phyloP scores from a whole-genome alignment of 2,888 invertebrate species.

The Osmoderma eremita region DNA sequence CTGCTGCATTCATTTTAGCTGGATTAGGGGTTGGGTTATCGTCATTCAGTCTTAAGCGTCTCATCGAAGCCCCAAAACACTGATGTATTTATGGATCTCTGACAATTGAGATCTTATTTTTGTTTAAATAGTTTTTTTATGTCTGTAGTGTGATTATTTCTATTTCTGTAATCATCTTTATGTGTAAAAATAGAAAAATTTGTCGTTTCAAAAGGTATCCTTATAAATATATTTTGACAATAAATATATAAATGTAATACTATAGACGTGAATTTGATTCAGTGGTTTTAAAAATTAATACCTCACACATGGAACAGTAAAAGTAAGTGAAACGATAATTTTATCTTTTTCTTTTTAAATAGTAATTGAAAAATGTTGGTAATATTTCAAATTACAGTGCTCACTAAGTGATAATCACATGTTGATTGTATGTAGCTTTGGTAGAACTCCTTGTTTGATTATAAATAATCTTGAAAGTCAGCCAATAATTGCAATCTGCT shows the following conservation, averaged over 20 bases:
- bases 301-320: no score
- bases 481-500: not conserved
- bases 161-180: conserved; percentile 37
- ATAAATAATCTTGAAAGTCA: conserved; percentile 8
- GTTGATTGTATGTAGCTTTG: no score
- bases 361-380: no score
- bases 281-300: no score
- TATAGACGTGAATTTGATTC: not conserved
- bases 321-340: not conserved
- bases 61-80: conserved; percentile 49
- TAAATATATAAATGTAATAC: conserved; percentile 41
- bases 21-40: conserved; percentile 60
- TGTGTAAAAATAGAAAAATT: conserved; percentile 48
- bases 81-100: conserved; percentile 40
- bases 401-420: no score
- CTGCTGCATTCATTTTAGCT: conserved; percentile 60
- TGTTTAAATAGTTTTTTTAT: conserved; percentile 27
- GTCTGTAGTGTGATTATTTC: conserved; percentile 11
- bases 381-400: no score
- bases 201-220: conserved; percentile 56
- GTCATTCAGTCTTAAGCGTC: conserved; percentile 60
- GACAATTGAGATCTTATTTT: conserved; percentile 23
- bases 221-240: conserved; percentile 59
- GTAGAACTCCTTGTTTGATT: no score
- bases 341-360: no score